These are phyloP conservation scores for Vombatus ursinus DNA, from an alignment of 2,113 vertebrate genomes.

Conservation along the genomic window DNA sequence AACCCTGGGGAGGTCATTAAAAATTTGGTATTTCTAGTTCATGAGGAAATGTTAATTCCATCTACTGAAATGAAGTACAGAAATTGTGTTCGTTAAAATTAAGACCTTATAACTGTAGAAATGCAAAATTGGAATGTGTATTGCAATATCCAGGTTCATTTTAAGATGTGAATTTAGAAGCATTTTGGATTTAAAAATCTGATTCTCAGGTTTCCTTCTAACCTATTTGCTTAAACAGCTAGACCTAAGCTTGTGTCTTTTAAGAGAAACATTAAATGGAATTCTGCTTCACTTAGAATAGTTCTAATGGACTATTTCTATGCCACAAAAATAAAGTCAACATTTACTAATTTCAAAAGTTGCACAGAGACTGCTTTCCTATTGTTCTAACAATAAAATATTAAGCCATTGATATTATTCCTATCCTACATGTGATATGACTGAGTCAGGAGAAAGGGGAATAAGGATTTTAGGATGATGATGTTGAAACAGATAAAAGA, in stretches of 20 bases:
- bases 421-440: not conserved
- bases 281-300: not conserved
- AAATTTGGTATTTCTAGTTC: not conserved
- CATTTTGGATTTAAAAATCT: not conserved
- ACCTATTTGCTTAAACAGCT: not conserved
- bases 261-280: not conserved
- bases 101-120: not conserved
- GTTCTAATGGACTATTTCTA: not conserved
- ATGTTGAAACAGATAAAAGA: not conserved
- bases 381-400: not conserved
- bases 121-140: not conserved
- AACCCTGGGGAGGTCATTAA: not conserved
- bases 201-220: not conserved
- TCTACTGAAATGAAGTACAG: not conserved
- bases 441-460: not conserved
- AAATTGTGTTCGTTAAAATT: not conserved
- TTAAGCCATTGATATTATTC: not conserved
- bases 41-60: not conserved
- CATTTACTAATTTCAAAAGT: not conserved
- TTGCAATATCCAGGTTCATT: not conserved
- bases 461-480: not conserved
- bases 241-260: not conserved
- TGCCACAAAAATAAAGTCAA: not conserved
- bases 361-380: not conserved
- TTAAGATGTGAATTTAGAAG: not conserved